Base-by-base conservation (phyloP, 2,888 invertebrate species). In the Acanthopleura granulata region DNA sequence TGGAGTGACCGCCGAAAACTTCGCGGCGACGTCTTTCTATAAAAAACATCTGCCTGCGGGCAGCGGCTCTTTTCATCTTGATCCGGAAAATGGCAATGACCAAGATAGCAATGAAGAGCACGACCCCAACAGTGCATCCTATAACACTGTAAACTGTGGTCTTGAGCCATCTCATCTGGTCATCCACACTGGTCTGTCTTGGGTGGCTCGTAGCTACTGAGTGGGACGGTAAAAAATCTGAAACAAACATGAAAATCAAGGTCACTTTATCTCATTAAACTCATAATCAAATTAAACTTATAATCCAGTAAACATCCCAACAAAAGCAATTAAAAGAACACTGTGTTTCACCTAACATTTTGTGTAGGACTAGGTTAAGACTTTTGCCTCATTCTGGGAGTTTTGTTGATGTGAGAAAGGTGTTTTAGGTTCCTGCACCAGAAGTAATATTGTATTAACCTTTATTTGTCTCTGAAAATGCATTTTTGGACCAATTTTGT, bases 141-240 rank as follows among this genome's bases (percentile, higher is more conserved):
- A 87, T 87, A 0, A 86, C 85, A 14, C 85, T 85, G 75, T 86
- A 87, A 1, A 87, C 85, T 0, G 86, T 86, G 0, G 84, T 87
- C 74, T 86, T 86, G 40, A 87, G 77, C 86, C 85, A 87, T n/a
- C 82, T 79, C 77, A 85, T 80, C 61, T 83, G 80, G 25, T 80
- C 79, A 30, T 81, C 80, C 29, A 81, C 76, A 29, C 77, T 76
- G 11, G 75, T 73, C 27, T 71, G 71, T 27, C 75, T 74, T 1
- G 77, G 74, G 22, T 73, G 49, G 1, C 49, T 75, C 3, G 73
- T 73, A 15, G 69, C 57, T 50, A 62, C 73, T 73, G 62, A 49
- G 29, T 27, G 30, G 0, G 30, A 69, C 30, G 74, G 71, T 6
- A 70, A 40, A 11, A 29, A 51, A 51, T 27, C 71, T 71, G 61